Conservation (phyloP, 2,888 invertebrate genomes). For the Campoletis raptor region DNA sequence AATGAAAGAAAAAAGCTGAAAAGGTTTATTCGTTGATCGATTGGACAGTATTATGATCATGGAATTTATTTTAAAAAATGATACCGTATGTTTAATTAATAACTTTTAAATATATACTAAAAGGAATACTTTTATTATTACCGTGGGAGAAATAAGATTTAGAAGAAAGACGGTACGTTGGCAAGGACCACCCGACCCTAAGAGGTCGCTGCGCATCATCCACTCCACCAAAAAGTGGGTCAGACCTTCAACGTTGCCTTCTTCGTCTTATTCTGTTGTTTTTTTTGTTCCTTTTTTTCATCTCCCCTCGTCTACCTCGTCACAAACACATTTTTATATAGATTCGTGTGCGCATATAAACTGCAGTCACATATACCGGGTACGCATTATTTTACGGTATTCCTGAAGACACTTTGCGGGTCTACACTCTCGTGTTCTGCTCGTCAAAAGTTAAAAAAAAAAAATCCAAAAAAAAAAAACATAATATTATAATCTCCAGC, state of each 20-base stretch:
- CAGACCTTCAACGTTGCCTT: constrained; percentile 61
- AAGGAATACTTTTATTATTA: constrained; percentile 22
- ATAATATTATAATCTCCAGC: not conserved
- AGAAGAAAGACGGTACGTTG: constrained; percentile 37
- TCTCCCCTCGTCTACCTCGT: constrained; percentile 27
- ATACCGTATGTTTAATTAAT: no score
- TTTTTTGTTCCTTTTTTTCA: constrained; percentile 39
- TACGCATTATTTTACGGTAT: constrained; percentile 63
- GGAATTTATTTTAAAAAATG: not conserved
- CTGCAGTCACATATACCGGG: not conserved
- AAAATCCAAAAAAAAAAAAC: not conserved
- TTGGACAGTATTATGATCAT: not conserved
- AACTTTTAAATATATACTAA: not conserved
- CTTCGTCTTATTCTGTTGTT: constrained; percentile 27
- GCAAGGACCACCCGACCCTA: constrained; percentile 59
- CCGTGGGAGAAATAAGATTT: constrained; percentile 56
- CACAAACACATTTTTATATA: not conserved
- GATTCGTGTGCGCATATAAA: constrained; percentile 7
- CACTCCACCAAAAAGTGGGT: constrained; percentile 58
- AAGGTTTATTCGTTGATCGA: not conserved
- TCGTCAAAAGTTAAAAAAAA: not conserved
- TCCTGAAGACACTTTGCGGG: constrained; percentile 39
- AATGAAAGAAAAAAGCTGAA: not conserved
- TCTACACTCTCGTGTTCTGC: not conserved
- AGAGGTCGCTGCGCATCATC: constrained; percentile 62